Percentiles rank a stretch among this genome's conserved stretches.
Evolutionary conservation across 2,888 invertebrate species (phyloP).

Genomic region (Sesia apiformis): DNA sequence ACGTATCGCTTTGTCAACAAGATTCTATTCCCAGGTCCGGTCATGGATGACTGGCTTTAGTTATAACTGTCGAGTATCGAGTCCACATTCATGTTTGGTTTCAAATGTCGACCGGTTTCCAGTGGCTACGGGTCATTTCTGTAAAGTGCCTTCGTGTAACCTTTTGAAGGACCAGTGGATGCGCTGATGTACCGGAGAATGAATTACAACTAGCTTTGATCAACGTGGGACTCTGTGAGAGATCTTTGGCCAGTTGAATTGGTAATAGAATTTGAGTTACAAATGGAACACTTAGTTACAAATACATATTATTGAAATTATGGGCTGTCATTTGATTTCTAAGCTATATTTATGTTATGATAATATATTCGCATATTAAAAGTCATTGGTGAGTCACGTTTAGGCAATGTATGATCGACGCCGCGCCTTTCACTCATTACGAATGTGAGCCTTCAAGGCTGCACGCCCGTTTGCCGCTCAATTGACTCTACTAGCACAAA

Average conservation of each 20-base stretch:
- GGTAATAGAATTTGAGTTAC: background rate
- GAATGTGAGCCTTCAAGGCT: constrained; percentile 58
- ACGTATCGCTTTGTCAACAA: background rate
- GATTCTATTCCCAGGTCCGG: constrained; percentile 34
- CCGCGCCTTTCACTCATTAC: constrained; percentile 64
- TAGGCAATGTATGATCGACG: constrained; percentile 32
- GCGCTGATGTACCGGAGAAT: constrained; percentile 43
- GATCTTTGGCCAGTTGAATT: background rate
- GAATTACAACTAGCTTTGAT: constrained; percentile 27
- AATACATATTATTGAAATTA: background rate
- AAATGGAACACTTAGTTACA: no score
- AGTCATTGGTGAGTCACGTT: constrained; percentile 47
- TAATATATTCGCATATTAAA: constrained; percentile 19
- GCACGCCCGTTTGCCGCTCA: constrained; percentile 35
- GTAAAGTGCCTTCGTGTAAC: constrained; percentile 22
- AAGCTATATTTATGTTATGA: background rate
- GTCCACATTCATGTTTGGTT: background rate
- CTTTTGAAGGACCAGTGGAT: constrained; percentile 36
- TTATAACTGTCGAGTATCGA: constrained; percentile 24
- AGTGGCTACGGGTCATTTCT: constrained; percentile 32
- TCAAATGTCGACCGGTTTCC: constrained; percentile 6
- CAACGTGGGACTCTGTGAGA: background rate
- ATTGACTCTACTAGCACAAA: constrained; percentile 28
- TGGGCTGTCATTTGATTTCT: no score
- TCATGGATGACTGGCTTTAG: constrained; percentile 31